Conservation (phyloP, 2,888 invertebrate species). For the Syrista parreyssii region DNA sequence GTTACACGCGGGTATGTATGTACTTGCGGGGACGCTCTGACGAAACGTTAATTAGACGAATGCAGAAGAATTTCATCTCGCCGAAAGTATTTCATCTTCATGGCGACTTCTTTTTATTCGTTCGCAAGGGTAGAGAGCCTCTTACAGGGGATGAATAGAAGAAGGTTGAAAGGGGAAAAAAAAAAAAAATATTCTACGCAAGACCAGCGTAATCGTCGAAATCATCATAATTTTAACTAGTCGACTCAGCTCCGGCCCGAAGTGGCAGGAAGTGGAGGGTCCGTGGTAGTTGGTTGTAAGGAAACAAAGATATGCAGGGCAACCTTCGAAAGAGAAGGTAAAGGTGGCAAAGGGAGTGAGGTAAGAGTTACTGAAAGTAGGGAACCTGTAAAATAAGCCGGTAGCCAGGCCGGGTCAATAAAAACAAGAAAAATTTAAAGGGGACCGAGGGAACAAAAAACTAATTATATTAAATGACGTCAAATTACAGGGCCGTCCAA, state of each 20-base stretch:
- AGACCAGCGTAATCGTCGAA: conserved; percentile 34
- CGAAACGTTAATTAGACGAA: neutral
- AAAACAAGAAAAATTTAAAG: conserved; percentile 27
- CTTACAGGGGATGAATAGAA: conserved; percentile 8
- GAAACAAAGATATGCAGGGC: neutral
- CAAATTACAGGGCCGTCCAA: conserved; percentile 45
- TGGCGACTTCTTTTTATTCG: neutral
- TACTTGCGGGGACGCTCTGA: neutral
- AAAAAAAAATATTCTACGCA: neutral
- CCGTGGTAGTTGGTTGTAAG: neutral
- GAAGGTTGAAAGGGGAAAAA: conserved; percentile 18
- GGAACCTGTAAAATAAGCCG: conserved; percentile 18
- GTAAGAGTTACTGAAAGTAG: neutral
- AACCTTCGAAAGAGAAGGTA: neutral
- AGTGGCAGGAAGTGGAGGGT: conserved; percentile 4
- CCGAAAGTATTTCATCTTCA: neutral
- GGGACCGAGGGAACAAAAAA: conserved; percentile 42
- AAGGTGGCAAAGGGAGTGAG: conserved; percentile 7
- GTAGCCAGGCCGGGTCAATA: conserved; percentile 16
- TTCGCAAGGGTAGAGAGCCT: neutral
- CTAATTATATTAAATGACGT: conserved; percentile 54
- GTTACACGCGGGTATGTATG: neutral
- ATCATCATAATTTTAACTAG: conserved; percentile 43
- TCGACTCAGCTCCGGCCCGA: conserved; percentile 25
- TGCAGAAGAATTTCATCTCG: neutral